phyloP scores from a whole-genome alignment of 2,113 vertebrate species.

The Anguilla rostrata region DNA sequence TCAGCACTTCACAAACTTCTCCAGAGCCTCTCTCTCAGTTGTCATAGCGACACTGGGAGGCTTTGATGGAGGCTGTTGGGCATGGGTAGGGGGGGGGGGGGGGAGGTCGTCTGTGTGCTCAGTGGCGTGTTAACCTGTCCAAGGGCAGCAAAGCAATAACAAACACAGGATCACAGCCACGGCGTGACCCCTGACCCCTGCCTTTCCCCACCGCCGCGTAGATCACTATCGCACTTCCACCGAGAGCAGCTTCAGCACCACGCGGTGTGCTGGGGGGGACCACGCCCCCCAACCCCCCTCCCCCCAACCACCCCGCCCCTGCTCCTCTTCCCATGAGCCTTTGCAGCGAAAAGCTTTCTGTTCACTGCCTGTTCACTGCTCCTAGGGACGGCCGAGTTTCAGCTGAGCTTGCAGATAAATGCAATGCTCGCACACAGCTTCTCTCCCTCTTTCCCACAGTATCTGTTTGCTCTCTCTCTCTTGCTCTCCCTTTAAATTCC shows the following conservation, averaged over 20 bases:
- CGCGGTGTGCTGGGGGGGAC: neutral
- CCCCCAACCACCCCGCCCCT: neutral
- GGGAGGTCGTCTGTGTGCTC: constrained; percentile 46
- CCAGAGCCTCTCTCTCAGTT: neutral
- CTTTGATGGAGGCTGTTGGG: constrained; percentile 33
- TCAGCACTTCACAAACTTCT: neutral
- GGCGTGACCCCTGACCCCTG: constrained; percentile 63
- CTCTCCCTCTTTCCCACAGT: too few species aligned
- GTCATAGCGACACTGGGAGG: constrained; percentile 19
- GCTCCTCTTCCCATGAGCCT: neutral
- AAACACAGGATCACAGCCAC: constrained; percentile 73
- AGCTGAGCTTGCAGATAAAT: too few species aligned
- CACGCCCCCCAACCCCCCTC: neutral
- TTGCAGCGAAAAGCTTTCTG: too few species aligned
- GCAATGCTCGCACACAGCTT: too few species aligned
- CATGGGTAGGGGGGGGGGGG: constrained; percentile 15
- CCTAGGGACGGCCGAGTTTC: too few species aligned
- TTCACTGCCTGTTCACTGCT: too few species aligned
- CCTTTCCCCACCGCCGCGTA: constrained; percentile 41
- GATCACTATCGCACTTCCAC: constrained; percentile 60
- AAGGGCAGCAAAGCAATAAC: constrained; percentile 77
- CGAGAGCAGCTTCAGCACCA: constrained; percentile 30
- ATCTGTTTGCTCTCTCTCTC: too few species aligned
- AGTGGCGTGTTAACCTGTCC: constrained; percentile 69
- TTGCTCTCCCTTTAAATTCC: too few species aligned